A percentile compares a stretch with the other conserved stretches of the same genome.
Conservation (phyloP, 2,888 invertebrate species). For the Tetrapedia diversipes region DNA sequence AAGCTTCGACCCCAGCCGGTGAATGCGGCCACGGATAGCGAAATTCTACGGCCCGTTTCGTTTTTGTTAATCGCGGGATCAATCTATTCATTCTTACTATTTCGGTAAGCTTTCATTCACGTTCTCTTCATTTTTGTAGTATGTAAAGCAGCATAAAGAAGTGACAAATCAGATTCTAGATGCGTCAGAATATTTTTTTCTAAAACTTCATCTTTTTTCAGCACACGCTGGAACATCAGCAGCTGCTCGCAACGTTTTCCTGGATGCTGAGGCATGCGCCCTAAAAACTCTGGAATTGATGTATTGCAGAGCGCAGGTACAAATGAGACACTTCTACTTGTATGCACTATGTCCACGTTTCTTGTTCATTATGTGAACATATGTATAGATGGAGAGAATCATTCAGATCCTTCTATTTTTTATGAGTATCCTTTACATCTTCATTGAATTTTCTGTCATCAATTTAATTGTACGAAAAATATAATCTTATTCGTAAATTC, state of each 20-base stretch:
- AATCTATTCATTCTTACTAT: not conserved
- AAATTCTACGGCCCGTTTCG: slow-evolving; percentile 57
- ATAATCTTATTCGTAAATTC: too few species aligned
- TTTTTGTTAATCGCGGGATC: slow-evolving; percentile 16
- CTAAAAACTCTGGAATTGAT: slow-evolving; percentile 80
- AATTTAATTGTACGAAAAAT: not conserved
- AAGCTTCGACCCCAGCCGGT: slow-evolving; percentile 76
- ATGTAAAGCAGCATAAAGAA: not conserved
- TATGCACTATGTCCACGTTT: slow-evolving; percentile 55
- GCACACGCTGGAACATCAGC: slow-evolving; percentile 51
- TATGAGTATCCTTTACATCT: not conserved
- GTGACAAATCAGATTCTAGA: not conserved
- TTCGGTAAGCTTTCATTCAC: slow-evolving; percentile 11
- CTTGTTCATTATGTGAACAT: not conserved
- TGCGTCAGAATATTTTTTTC: not conserved
- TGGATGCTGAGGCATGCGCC: slow-evolving; percentile 82
- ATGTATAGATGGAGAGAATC: slow-evolving; percentile 14
- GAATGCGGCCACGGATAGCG: slow-evolving; percentile 75
- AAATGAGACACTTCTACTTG: slow-evolving; percentile 45
- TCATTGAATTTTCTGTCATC: not conserved
- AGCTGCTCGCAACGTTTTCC: slow-evolving; percentile 72
- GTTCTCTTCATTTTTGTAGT: not conserved
- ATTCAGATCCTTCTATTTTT: not conserved
- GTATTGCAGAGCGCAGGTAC: slow-evolving; percentile 82
- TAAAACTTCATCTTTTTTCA: slow-evolving; percentile 19